Conservation (phyloP, 1,140 invertebrate genomes). For the Pseudomyrmex flavicornis region DNA sequence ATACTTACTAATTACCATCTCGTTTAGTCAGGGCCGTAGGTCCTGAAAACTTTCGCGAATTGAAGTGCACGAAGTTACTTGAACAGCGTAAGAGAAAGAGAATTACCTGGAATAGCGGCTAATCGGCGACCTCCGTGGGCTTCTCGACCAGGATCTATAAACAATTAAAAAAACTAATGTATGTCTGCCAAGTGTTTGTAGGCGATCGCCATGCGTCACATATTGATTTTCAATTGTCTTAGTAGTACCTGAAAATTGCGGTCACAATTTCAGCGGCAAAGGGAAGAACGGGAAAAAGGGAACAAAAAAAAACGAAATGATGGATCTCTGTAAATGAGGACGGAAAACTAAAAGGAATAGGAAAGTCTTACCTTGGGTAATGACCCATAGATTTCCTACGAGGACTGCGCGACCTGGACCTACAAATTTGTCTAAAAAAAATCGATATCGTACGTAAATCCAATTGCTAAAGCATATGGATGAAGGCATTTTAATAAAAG, state of each 20-base stretch:
- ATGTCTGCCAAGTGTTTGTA: conserved; percentile 64
- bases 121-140: conserved; percentile 73
- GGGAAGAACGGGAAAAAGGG: background rate
- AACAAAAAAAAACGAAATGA: background rate
- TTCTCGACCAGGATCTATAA: conserved; percentile 81
- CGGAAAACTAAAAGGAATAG: conserved; percentile 11
- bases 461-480: conserved; percentile 66
- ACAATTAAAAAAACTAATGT: conserved; percentile 78
- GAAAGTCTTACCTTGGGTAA: conserved; percentile 80
- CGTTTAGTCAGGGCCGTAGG: background rate
- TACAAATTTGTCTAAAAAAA: conserved; percentile 76
- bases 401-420: conserved; percentile 79
- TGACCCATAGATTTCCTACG: conserved; percentile 75
- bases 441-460: conserved; percentile 76
- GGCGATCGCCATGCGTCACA: conserved; percentile 32
- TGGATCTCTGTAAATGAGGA: background rate
- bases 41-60: conserved; percentile 74
- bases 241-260: conserved; percentile 78
- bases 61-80: conserved; percentile 40
- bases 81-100: conserved; percentile 23
- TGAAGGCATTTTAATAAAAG: conserved; percentile 40
- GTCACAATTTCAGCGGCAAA: conserved; percentile 10
- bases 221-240: conserved; percentile 68
- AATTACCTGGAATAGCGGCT: conserved; percentile 80
- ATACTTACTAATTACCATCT: conserved; percentile 76